A percentile compares a stretch with the other conserved stretches of the same genome.
phyloP scores from a whole-genome alignment of 2,888 invertebrate species.

The Labia minor region DNA sequence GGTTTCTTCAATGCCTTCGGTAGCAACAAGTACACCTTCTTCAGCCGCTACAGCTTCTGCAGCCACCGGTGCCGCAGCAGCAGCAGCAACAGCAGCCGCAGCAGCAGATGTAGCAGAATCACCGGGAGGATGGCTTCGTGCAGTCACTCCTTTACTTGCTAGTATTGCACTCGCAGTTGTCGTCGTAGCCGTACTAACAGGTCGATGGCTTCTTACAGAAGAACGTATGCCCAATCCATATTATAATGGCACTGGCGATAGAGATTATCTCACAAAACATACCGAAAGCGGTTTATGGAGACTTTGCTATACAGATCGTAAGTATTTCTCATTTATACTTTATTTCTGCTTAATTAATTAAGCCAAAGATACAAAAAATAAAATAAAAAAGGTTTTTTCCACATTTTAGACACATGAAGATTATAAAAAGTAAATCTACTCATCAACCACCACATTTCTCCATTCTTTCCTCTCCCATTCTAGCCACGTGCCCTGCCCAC shows the following conservation, averaged over 20 bases:
- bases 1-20: not conserved
- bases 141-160: slow-evolving; percentile 51
- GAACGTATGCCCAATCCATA: slow-evolving; percentile 70
- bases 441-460: too few species aligned
- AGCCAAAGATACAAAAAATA: too few species aligned
- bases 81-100: not conserved
- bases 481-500: too few species aligned
- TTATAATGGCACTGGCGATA: slow-evolving; percentile 65
- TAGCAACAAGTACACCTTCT: not conserved
- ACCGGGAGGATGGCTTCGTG: slow-evolving; percentile 42
- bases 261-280: slow-evolving; percentile 57
- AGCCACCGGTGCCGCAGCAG: too few species aligned
- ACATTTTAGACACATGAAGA: too few species aligned
- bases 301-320: slow-evolving; percentile 67
- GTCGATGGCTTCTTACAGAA: slow-evolving; percentile 78
- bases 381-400: too few species aligned
- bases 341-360: too few species aligned
- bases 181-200: slow-evolving; percentile 60
- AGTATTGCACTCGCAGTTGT: slow-evolving; percentile 61
- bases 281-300: slow-evolving; percentile 74
- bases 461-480: too few species aligned
- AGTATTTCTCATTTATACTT: slow-evolving; percentile 37
- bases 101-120: not conserved
- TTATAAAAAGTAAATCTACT: too few species aligned
- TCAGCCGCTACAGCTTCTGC: too few species aligned